A percentile compares a stretch with the other conserved stretches of the same genome.
Evolutionary conservation across 1,140 invertebrate species (phyloP).

Genomic region (Brachionus rotundiformis): DNA sequence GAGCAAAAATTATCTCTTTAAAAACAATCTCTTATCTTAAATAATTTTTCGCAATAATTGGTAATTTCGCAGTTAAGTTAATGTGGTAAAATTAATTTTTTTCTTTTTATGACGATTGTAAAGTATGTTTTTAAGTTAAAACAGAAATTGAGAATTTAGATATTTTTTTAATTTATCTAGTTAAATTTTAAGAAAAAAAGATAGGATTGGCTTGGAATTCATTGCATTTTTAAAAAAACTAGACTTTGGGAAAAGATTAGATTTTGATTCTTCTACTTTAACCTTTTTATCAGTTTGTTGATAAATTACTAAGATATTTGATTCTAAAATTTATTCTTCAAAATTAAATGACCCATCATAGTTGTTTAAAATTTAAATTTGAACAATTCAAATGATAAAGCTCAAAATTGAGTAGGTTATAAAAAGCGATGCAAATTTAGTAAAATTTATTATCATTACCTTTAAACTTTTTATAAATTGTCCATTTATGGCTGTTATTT

Average conservation of each 20-base stretch:
- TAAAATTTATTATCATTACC: neutral
- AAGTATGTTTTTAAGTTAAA: neutral
- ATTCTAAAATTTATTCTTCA: neutral
- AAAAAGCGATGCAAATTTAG: neutral
- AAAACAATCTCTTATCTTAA: neutral
- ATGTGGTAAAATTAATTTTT: neutral
- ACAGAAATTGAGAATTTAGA: neutral
- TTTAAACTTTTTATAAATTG: neutral
- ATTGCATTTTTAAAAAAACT: neutral
- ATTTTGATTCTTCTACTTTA: slow-evolving; percentile 3
- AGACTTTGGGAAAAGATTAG: neutral
- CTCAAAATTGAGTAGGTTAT: neutral
- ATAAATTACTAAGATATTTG: neutral
- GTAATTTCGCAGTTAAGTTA: neutral
- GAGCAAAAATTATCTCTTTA: neutral
- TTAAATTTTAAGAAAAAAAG: neutral
- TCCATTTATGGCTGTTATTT: neutral
- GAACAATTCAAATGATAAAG: neutral
- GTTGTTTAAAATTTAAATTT: neutral
- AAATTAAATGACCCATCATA: neutral
- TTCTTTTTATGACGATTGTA: neutral
- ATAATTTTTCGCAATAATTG: neutral
- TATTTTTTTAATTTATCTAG: neutral
- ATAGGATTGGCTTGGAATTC: neutral
- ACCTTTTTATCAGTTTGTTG: neutral